Conservation (phyloP, 30 jellyfish, hydroid and myxozoan species). For the Catostylus mosaicus region DNA sequence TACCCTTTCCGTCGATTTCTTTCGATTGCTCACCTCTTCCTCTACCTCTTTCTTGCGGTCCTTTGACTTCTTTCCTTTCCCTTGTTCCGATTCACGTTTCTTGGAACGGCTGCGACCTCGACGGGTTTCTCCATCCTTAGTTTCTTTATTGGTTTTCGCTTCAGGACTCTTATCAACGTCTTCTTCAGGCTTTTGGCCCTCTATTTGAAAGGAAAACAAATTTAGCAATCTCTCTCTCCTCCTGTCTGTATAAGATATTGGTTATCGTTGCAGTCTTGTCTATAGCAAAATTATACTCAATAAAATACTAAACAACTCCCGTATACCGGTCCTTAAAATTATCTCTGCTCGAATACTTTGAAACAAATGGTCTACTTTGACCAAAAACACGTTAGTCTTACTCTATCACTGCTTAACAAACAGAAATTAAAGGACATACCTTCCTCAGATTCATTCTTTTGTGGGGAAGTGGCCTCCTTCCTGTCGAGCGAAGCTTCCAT, state of each 20-base stretch:
- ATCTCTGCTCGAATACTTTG: too few species aligned
- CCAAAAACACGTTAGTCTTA: too few species aligned
- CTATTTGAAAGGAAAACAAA: too few species aligned
- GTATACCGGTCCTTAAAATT: too few species aligned
- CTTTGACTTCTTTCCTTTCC: slow-evolving; percentile 33
- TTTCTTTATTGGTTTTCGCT: background rate
- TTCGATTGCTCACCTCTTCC: background rate
- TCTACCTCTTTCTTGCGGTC: slow-evolving; percentile 36
- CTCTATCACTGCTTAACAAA: background rate
- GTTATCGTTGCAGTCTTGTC: too few species aligned
- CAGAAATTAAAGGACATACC: background rate
- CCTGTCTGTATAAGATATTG: too few species aligned
- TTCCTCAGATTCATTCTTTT: slow-evolving; percentile 1
- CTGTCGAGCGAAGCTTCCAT: background rate
- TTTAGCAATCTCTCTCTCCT: too few species aligned
- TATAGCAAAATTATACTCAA: too few species aligned
- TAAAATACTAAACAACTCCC: too few species aligned
- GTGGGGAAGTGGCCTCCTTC: background rate
- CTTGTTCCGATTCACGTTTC: slow-evolving; percentile 15
- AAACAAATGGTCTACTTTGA: too few species aligned
- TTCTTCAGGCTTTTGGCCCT: background rate
- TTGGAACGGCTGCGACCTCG: slow-evolving; percentile 11
- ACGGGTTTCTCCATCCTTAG: background rate
- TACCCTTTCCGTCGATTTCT: background rate
- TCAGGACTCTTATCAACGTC: background rate